These are phyloP conservation scores for Pampus argenteus DNA, from an alignment of 2,797 vertebrate species.

Conservation along the genomic window DNA sequence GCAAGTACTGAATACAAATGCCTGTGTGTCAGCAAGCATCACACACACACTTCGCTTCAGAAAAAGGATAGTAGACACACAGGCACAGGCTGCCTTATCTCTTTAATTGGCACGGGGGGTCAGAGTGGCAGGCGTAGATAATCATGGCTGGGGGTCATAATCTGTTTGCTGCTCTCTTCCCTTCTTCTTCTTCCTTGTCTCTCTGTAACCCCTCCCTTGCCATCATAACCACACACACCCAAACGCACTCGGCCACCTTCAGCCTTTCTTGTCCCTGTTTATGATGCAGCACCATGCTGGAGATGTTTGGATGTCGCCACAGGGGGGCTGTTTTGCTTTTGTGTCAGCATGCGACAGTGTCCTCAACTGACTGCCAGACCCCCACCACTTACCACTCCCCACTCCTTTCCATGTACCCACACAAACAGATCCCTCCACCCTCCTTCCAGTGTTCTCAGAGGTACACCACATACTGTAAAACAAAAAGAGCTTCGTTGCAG, in stretches of 20 bases:
- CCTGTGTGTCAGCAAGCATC: constrained; percentile 3
- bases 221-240: constrained; percentile 17
- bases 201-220: constrained; percentile 4
- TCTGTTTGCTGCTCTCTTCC: constrained; percentile 46
- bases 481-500: background rate
- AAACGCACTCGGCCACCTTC: background rate
- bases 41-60: constrained; percentile 37
- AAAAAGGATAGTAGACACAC: constrained; percentile 30
- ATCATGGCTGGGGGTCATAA: constrained; percentile 66
- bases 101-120: constrained; percentile 71
- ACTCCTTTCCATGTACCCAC: background rate
- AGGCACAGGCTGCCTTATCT: constrained; percentile 59
- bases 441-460: background rate
- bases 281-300: constrained; percentile 35
- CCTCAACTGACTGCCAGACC: constrained; percentile 49
- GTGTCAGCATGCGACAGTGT: constrained; percentile 41
- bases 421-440: background rate
- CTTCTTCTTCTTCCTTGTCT: constrained; percentile 26
- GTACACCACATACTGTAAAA: background rate
- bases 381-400: background rate
- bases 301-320: constrained; percentile 26
- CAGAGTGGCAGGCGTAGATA: constrained; percentile 64
- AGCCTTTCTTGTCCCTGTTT: constrained; percentile 9
- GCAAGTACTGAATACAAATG: constrained; percentile 58
- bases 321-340: constrained; percentile 34